Percentiles rank a stretch among this genome's conserved stretches.
phyloP scores from a whole-genome alignment of 2,113 vertebrate species.

The Mastomys natalensis region DNA sequence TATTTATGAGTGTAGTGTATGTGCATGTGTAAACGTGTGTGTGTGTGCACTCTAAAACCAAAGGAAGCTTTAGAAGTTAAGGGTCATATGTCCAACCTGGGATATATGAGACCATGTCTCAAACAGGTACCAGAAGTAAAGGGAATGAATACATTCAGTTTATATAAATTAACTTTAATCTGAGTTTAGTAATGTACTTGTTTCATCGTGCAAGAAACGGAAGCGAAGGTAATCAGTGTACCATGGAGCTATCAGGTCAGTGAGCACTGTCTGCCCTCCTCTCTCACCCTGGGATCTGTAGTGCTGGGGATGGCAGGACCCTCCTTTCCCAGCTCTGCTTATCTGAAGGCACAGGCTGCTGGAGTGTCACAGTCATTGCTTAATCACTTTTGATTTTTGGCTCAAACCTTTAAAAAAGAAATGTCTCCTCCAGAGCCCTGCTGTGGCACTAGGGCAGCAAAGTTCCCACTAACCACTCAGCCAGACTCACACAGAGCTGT shows the following conservation, averaged over 20 bases:
- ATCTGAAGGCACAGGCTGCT: not conserved
- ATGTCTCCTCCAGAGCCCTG: not conserved
- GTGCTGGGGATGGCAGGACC: not conserved
- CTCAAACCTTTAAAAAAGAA: constrained; percentile 17
- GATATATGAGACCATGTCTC: not conserved
- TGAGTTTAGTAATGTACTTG: not conserved
- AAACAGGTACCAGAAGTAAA: not conserved
- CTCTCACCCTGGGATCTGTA: not conserved
- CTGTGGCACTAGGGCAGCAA: not conserved
- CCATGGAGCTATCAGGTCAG: not conserved
- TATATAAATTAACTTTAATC: constrained; percentile 24
- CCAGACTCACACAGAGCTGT: not conserved
- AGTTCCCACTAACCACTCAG: not conserved
- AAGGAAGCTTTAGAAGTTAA: not conserved
- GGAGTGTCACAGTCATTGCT: not conserved
- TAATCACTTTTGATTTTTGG: constrained; percentile 9
- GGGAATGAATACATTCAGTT: not conserved
- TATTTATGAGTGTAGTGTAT: not conserved
- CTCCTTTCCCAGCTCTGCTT: not conserved
- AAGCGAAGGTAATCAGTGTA: not conserved
- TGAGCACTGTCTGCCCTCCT: not conserved
- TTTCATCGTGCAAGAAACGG: not conserved
- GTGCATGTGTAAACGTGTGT: not conserved
- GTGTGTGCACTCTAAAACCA: not conserved
- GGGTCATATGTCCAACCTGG: not conserved